Percentiles rank a stretch among this genome's conserved stretches.
Conservation (phyloP, 2,888 invertebrate genomes). For the Galeruca laticollis region DNA sequence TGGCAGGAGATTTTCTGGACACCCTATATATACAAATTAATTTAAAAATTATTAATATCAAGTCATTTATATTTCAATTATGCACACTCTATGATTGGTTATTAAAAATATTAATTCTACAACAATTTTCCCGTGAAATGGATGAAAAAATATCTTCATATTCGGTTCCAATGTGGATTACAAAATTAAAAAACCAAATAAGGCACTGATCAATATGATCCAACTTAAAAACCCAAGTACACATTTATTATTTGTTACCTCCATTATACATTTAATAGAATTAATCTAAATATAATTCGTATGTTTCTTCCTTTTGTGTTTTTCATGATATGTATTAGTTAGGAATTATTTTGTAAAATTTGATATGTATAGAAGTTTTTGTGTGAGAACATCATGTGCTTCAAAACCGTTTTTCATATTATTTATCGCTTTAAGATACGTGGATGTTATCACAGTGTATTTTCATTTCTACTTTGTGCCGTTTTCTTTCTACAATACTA, state of each 20-base stretch:
- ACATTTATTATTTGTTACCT: slow-evolving; percentile 43
- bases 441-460: slow-evolving; percentile 41
- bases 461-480: slow-evolving; percentile 27
- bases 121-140: slow-evolving; percentile 38
- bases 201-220: slow-evolving; percentile 72
- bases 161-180: slow-evolving; percentile 72
- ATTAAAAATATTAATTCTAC: too few relatives aligned
- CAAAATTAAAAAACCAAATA: slow-evolving; percentile 69
- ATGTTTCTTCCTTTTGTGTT: slow-evolving; percentile 8
- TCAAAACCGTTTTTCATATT: slow-evolving; percentile 26
- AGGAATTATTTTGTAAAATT: slow-evolving; percentile 7
- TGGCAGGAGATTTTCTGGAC: too few relatives aligned
- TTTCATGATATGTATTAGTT: slow-evolving; percentile 38
- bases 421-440: slow-evolving; percentile 26
- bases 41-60: too few relatives aligned
- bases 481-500: slow-evolving; percentile 2
- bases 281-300: slow-evolving; percentile 34
- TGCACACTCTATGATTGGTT: too few relatives aligned
- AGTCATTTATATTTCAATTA: too few relatives aligned
- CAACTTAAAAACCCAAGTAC: slow-evolving; percentile 63
- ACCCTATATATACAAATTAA: too few relatives aligned
- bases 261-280: slow-evolving; percentile 25
- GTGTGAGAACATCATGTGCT: slow-evolving; percentile 12
- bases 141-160: slow-evolving; percentile 28
- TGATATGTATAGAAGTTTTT: slow-evolving; percentile 36